Percentiles rank a stretch among this genome's conserved stretches.
These are phyloP conservation scores for Metopia argyrocephala DNA, from an alignment of 2,888 invertebrate species.

Conservation along the genomic window DNA sequence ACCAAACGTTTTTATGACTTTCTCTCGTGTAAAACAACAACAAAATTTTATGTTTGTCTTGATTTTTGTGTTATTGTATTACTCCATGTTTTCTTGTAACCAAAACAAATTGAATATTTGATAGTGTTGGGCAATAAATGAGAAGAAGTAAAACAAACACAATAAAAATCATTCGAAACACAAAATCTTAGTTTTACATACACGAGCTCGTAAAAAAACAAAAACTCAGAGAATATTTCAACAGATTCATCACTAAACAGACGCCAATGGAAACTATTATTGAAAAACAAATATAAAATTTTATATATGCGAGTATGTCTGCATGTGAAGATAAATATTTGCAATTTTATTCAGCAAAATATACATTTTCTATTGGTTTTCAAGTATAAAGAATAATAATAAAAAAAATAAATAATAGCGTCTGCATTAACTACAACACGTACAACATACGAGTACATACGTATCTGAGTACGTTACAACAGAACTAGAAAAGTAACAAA, in stretches of 20 bases:
- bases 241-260: conserved; percentile 22
- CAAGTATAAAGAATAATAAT: too few relatives aligned
- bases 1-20: conserved; percentile 23
- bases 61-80: too few relatives aligned
- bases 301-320: neutral
- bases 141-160: neutral
- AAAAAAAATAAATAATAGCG: too few relatives aligned
- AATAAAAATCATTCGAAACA: too few relatives aligned
- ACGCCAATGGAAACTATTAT: conserved; percentile 10
- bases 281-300: too few relatives aligned
- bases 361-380: neutral
- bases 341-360: neutral
- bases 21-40: conserved; percentile 22
- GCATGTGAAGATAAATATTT: neutral
- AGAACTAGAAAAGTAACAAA: too few relatives aligned
- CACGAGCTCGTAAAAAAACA: too few relatives aligned
- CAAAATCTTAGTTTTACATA: too few relatives aligned
- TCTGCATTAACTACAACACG: too few relatives aligned
- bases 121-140: conserved; percentile 60
- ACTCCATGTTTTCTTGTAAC: too few relatives aligned
- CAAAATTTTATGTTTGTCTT: too few relatives aligned
- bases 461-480: neutral
- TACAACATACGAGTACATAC: neutral
- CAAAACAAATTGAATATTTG: conserved; percentile 8
- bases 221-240: conserved; percentile 3